Evolutionary conservation across 2,888 invertebrate species (phyloP).

Genomic region (Chloromyia formosa): DNA sequence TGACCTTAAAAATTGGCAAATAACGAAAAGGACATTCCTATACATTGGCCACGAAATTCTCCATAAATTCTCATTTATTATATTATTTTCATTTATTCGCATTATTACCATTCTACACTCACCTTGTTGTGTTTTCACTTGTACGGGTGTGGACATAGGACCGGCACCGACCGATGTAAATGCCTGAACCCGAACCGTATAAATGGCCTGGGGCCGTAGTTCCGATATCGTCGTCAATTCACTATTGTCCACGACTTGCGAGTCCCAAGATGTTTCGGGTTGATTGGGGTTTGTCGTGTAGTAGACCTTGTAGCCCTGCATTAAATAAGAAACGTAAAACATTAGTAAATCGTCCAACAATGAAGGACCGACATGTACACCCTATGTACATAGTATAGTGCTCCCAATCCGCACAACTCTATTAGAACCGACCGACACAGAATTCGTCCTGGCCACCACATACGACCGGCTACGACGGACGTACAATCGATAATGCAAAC

Average conservation of each 20-base stretch:
- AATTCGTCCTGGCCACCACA: background rate
- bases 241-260: constrained; percentile 93
- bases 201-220: constrained; percentile 89
- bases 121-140: constrained; percentile 97
- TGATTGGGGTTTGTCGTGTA: constrained; percentile 91
- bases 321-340: constrained; percentile 3
- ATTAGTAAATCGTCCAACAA: constrained; percentile 29
- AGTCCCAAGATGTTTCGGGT: constrained; percentile 89
- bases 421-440: background rate
- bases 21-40: too few species aligned
- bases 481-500: constrained; percentile 37
- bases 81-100: too few species aligned
- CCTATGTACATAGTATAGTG: background rate
- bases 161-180: constrained; percentile 95
- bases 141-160: constrained; percentile 94
- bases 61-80: too few species aligned
- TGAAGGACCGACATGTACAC: background rate
- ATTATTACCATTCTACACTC: too few species aligned
- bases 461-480: background rate
- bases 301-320: constrained; percentile 95
- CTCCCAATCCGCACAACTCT: background rate
- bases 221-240: constrained; percentile 92
- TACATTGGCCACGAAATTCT: too few species aligned
- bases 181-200: constrained; percentile 93
- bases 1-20: too few species aligned